Conservation (phyloP, 2,797 vertebrate species). For the Paramormyrops hopkinsi region DNA sequence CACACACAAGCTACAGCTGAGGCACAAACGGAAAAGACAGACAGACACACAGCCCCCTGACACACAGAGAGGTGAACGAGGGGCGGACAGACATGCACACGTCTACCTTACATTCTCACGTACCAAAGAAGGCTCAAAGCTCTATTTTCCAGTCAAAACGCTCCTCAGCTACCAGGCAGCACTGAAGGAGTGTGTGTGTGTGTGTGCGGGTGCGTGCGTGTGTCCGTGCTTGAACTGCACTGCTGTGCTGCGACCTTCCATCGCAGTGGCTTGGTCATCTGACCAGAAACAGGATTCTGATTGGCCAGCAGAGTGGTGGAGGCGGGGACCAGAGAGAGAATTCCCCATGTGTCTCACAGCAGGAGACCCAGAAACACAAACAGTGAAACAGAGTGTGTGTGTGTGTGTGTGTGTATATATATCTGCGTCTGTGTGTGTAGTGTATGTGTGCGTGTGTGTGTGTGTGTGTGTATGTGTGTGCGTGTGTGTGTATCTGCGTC, state of each 20-base stretch:
- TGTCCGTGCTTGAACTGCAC: conserved; percentile 12
- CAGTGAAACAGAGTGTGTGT: neutral
- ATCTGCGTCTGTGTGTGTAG: neutral
- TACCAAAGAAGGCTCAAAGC: neutral
- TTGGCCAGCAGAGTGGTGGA: neutral
- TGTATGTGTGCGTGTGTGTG: neutral
- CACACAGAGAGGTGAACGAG: neutral
- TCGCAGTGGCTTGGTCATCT: conserved; percentile 16
- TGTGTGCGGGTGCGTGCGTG: neutral
- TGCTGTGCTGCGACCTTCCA: conserved; percentile 16
- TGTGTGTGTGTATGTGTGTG: neutral
- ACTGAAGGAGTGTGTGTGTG: neutral
- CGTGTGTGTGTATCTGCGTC: neutral
- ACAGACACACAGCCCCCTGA: conserved; percentile 17
- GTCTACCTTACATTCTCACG: conserved; percentile 4
- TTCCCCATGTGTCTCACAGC: conserved; percentile 10
- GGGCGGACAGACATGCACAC: conserved; percentile 15
- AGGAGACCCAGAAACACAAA: conserved; percentile 5
- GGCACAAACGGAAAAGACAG: neutral
- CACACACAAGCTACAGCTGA: neutral
- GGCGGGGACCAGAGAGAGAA: neutral
- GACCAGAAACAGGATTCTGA: conserved; percentile 15
- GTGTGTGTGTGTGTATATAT: neutral
- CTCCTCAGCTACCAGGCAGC: neutral
- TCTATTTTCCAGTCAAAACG: neutral